These are phyloP conservation scores for Channa maculata DNA, from an alignment of 2,113 vertebrate genomes.

Conservation along the genomic window DNA sequence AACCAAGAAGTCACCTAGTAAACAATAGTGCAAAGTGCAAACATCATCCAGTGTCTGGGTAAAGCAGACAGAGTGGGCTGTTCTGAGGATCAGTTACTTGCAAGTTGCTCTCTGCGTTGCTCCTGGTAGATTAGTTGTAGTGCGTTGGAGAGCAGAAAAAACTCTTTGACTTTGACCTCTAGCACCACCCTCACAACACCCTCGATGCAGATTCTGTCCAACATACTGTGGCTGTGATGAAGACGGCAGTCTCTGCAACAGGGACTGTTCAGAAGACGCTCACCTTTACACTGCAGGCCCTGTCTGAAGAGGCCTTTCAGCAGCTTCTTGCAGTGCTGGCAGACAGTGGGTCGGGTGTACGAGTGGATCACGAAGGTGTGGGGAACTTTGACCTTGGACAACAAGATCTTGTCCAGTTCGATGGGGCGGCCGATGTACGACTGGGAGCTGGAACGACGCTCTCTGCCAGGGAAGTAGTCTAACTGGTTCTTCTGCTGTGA, in stretches of 20 bases:
- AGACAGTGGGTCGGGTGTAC: slow-evolving; percentile 95
- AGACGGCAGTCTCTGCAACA: background rate
- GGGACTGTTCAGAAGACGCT: slow-evolving; percentile 1
- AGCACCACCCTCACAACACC: too few relatives aligned
- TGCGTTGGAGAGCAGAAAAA: too few relatives aligned
- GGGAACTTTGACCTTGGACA: slow-evolving; percentile 97
- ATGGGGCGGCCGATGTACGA: slow-evolving; percentile 94
- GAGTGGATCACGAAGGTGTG: slow-evolving; percentile 98
- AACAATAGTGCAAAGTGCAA: too few relatives aligned
- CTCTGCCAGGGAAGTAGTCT: slow-evolving; percentile 89
- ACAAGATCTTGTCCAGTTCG: slow-evolving; percentile 93
- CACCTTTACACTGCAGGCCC: slow-evolving; percentile 92
- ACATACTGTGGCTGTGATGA: too few relatives aligned
- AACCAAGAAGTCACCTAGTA: too few relatives aligned
- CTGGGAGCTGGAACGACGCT: slow-evolving; percentile 93
- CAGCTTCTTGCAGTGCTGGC: slow-evolving; percentile 98
- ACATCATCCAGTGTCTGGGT: too few relatives aligned
- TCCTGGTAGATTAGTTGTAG: too few relatives aligned
- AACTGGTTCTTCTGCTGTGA: slow-evolving; percentile 89
- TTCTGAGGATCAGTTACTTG: too few relatives aligned
- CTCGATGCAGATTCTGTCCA: too few relatives aligned
- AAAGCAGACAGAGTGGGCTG: too few relatives aligned
- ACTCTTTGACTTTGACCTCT: too few relatives aligned
- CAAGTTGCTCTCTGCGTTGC: too few relatives aligned
- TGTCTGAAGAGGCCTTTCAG: slow-evolving; percentile 92